A percentile compares a stretch with the other conserved stretches of the same genome.
Conservation (phyloP, 2,113 vertebrate genomes). For the Hypocryptadius cinnamomeus region DNA sequence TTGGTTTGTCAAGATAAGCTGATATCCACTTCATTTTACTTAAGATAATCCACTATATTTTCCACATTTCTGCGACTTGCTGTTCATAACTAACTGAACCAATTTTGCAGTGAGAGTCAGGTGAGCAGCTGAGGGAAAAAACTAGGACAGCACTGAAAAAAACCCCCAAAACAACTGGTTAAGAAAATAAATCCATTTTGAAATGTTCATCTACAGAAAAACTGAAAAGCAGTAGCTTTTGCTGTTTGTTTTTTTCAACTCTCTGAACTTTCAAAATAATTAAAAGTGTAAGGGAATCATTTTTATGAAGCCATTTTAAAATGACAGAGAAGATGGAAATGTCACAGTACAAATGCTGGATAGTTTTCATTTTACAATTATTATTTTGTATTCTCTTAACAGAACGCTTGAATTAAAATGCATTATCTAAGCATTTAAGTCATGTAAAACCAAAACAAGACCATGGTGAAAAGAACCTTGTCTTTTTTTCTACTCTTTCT, state of each 20-base stretch:
- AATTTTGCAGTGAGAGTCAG: background rate
- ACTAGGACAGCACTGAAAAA: background rate
- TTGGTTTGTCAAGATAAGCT: background rate
- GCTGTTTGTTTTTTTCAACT: background rate
- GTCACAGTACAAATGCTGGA: background rate
- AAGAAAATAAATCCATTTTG: background rate
- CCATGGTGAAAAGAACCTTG: background rate
- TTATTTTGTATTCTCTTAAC: background rate
- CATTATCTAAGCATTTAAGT: background rate
- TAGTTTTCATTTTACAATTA: background rate
- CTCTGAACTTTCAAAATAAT: background rate
- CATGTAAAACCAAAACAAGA: background rate
- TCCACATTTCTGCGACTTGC: background rate
- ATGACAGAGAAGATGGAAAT: background rate
- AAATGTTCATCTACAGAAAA: background rate
- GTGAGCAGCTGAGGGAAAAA: background rate
- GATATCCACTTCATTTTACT: background rate
- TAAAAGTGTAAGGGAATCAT: background rate
- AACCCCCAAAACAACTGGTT: fast-evolving
- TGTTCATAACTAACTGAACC: background rate
- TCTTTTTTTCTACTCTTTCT: background rate
- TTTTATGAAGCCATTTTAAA: background rate
- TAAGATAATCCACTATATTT: background rate
- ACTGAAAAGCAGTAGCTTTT: background rate
- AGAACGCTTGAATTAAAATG: background rate